Base-by-base conservation (phyloP, 92 coral and sea anemone genomes). In the Phymanthus crucifer region DNA sequence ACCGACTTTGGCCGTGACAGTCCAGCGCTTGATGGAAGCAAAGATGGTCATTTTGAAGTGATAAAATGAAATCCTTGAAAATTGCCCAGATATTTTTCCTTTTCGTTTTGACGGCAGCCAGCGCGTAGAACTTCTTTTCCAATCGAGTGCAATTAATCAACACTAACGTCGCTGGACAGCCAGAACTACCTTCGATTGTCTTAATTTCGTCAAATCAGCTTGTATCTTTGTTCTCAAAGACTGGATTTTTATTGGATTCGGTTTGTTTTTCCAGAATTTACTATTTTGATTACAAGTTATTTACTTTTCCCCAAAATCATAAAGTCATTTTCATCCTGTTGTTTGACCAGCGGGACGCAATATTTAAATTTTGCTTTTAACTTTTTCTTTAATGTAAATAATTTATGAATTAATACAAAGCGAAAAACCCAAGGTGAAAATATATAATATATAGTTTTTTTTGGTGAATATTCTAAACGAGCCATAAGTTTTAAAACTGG, bases 11-110 rank as follows among this genome's bases (percentile, higher is more conserved):
- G 64, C 19, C 3, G 27, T 73, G 11, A 72, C 77, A 31, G 71
- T 72, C 84, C 84, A 80, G 32, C 16, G 9, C 14, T 48, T 80
- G 0, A 69, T 48, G 16, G 84, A 80, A 14, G 84, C 40, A 52
- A 80, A 70, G 14, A 72, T 70, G 9, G 78, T 70, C 77, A 70
- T 70, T 69, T 11, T 61, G 34, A 24, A 12, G 68, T 26, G 19
- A 29, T 19, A 19, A 19, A 19, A 6, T 23, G n/a, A n/a, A n/a
- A n/a, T n/a, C n/a, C n/a, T 6, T 24, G 11, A 24, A 61, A 43
- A 10, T 24, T 24, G 18, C 23, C 68, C 10, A 12, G 29, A 8
- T 29, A 14, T 27, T 27, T 61, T 12, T 61, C 35, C 33, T 27
- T 27, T 27, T 27, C 35, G 17, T 61, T 61, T 54, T 54, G 6